These are phyloP conservation scores for Drosophila nikananu DNA, from an alignment of 1,140 invertebrate genomes.

Conservation along the genomic window DNA sequence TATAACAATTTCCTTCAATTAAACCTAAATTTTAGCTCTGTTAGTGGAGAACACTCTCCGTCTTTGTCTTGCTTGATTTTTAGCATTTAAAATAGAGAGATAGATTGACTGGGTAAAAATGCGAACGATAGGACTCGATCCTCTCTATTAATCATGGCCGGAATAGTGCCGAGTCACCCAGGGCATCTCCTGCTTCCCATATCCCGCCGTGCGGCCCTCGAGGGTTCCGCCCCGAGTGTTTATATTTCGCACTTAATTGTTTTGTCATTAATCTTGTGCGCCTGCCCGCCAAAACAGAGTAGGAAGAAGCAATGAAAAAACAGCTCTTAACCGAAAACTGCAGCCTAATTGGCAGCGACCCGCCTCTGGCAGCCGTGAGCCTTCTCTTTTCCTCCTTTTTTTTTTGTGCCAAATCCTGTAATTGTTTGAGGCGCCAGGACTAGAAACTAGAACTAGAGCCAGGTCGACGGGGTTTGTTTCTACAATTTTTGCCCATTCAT, in stretches of 20 bases:
- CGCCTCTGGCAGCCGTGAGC: slow-evolving; percentile 32
- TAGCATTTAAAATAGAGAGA: background rate
- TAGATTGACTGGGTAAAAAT: background rate
- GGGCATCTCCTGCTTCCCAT: slow-evolving; percentile 6
- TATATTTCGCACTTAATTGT: slow-evolving; percentile 85
- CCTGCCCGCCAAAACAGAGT: slow-evolving; percentile 23
- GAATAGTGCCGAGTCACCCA: slow-evolving; percentile 39
- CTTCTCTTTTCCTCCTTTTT: background rate
- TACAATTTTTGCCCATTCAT: slow-evolving; percentile 44
- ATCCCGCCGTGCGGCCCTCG: slow-evolving; percentile 21
- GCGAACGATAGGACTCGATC: background rate
- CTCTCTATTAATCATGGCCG: slow-evolving; percentile 41
- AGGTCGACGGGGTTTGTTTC: slow-evolving; percentile 23
- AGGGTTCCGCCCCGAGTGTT: slow-evolving; percentile 58
- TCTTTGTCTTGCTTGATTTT: background rate
- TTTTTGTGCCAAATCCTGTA: slow-evolving; percentile 69
- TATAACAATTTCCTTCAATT: too few relatives aligned
- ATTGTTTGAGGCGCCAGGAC: slow-evolving; percentile 63
- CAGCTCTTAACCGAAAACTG: slow-evolving; percentile 29
- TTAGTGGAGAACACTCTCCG: background rate
- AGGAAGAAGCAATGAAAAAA: slow-evolving; percentile 8
- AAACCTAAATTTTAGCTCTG: too few relatives aligned
- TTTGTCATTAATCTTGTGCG: slow-evolving; percentile 81
- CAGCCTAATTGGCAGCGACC: slow-evolving; percentile 58
- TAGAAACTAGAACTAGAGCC: slow-evolving; percentile 47